phyloP scores from a whole-genome alignment of 2,113 vertebrate genomes.

The Dipodomys ordii region DNA sequence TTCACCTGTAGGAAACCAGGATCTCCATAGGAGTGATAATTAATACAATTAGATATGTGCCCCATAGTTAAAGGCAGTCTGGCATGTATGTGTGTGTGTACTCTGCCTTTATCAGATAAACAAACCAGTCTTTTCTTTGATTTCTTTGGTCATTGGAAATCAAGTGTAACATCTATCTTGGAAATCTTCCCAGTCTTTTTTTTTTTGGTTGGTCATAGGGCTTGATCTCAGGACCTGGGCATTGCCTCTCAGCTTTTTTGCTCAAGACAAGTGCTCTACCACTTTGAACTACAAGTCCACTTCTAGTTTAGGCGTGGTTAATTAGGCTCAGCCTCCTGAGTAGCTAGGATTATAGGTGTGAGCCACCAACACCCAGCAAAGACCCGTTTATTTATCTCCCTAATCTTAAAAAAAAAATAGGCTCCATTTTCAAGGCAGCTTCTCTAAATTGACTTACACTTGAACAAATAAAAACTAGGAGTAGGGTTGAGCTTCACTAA shows the following conservation, averaged over 20 bases:
- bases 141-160: background rate
- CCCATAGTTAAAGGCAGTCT: background rate
- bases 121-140: conserved; percentile 25
- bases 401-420: background rate
- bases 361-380: background rate
- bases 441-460: conserved; percentile 24
- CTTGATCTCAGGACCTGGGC: too few relatives aligned
- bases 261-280: too few relatives aligned
- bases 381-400: background rate
- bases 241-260: too few relatives aligned
- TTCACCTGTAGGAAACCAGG: background rate
- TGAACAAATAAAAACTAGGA: background rate
- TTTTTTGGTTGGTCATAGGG: background rate
- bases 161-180: background rate
- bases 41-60: background rate
- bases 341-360: too few relatives aligned
- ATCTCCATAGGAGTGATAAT: conserved; percentile 42
- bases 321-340: too few relatives aligned
- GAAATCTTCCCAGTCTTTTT: background rate
- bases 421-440: background rate
- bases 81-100: background rate
- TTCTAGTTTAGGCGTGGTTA: too few relatives aligned
- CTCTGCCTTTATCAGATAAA: conserved; percentile 60
- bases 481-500: background rate
- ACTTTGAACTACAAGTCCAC: too few relatives aligned